A percentile compares a stretch with the other conserved stretches of the same genome.
These are phyloP conservation scores for Diadumene lineata DNA, from an alignment of 92 coral and sea anemone species.

Conservation along the genomic window DNA sequence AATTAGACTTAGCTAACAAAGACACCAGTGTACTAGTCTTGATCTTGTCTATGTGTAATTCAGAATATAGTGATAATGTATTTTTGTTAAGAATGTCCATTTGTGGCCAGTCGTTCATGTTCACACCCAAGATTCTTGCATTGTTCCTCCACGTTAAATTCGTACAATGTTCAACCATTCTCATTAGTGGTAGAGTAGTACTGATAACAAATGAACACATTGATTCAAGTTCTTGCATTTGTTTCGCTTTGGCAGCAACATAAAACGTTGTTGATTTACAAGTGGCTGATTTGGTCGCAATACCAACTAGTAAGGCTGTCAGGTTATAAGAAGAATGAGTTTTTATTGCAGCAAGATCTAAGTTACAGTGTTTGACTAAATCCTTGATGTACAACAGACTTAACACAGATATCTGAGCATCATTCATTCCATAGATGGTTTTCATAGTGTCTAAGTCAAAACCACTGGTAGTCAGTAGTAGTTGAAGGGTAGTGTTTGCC, in stretches of 20 bases:
- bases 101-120: slow-evolving; percentile 57
- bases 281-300: slow-evolving; percentile 2
- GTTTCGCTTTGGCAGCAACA: slow-evolving; percentile 30
- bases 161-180: slow-evolving; percentile 49
- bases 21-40: slow-evolving; percentile 28
- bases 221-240: slow-evolving; percentile 29
- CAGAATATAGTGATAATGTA: slow-evolving; percentile 20
- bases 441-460: slow-evolving; percentile 18
- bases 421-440: slow-evolving; percentile 24
- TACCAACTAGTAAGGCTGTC: slow-evolving; percentile 43
- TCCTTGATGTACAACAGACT: slow-evolving; percentile 28
- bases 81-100: slow-evolving; percentile 26
- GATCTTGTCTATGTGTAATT: slow-evolving; percentile 26
- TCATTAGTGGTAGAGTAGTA: slow-evolving; percentile 45
- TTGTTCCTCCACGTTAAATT: slow-evolving; percentile 64
- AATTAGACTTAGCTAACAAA: slow-evolving; percentile 27
- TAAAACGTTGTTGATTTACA: slow-evolving; percentile 54
- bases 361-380: slow-evolving; percentile 40
- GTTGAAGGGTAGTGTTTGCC: slow-evolving; percentile 28
- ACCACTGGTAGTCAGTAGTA: slow-evolving; percentile 36
- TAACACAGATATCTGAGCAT: slow-evolving; percentile 28
- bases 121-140: slow-evolving; percentile 43
- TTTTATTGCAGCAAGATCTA: slow-evolving; percentile 30
- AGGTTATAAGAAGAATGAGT: slow-evolving; percentile 29
- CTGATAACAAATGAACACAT: slow-evolving; percentile 30